Percentiles rank a stretch among this genome's conserved stretches.
These are phyloP conservation scores for Myodes glareolus DNA, from an alignment of 2,113 vertebrate species.

Conservation along the genomic window DNA sequence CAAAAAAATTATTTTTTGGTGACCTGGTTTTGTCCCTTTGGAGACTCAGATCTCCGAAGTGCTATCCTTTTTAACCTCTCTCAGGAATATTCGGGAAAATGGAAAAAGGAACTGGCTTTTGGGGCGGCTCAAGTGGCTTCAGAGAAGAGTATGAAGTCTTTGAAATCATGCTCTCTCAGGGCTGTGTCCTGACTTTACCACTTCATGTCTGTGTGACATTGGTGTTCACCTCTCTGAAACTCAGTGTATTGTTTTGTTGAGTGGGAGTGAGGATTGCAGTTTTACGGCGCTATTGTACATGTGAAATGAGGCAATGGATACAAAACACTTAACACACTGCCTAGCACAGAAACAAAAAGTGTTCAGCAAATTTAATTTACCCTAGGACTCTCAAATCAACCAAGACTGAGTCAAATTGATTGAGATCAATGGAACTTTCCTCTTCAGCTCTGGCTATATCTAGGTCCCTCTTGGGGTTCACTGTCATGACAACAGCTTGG, in stretches of 20 bases:
- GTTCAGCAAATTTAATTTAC: neutral
- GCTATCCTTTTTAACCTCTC: neutral
- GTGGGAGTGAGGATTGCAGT: neutral
- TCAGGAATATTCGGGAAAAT: neutral
- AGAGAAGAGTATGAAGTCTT: neutral
- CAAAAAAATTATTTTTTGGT: neutral
- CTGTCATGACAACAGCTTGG: slow-evolving; percentile 70
- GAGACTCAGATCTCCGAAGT: neutral
- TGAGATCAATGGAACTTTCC: slow-evolving; percentile 25
- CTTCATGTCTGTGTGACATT: neutral
- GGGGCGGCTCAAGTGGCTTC: neutral
- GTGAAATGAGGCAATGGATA: neutral
- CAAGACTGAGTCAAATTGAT: slow-evolving; percentile 11
- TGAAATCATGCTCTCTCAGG: neutral
- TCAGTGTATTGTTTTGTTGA: neutral
- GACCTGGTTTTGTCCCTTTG: neutral
- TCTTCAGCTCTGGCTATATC: neutral
- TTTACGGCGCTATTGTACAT: neutral
- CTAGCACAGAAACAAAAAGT: neutral
- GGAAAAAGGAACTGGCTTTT: neutral
- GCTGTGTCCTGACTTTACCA: neutral
- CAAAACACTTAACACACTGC: neutral
- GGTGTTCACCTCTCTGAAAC: neutral
- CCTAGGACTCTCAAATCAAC: slow-evolving; percentile 8
- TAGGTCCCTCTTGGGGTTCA: slow-evolving; percentile 48